Base-by-base conservation (phyloP, 2,797 vertebrate species). In the Paedocypris micromegethes region DNA sequence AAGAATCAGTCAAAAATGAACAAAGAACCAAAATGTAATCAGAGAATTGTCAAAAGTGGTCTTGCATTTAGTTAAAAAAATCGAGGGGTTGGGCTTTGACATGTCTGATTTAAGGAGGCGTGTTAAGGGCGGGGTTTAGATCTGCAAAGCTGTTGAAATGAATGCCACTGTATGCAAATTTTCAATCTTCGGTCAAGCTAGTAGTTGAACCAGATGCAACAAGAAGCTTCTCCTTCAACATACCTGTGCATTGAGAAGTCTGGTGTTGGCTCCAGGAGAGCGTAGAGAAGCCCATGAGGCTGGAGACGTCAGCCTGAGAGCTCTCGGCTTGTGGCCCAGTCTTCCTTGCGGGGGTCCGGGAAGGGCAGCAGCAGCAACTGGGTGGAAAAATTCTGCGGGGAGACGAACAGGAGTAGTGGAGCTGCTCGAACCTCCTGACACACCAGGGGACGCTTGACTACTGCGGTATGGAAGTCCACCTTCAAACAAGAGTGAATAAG, bases 281-380 rank as follows among this genome's bases (percentile, higher is more conserved):
- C 90, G 88, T 58, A 96, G 86, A 3, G 93, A 94, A 5, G 92
- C 91, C 96, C 96, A 98, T 9, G 94, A 95, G 58, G 92, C 92
- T 75, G 94, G 94, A 53, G 96, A 91, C 59, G 93, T 91, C 64
- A 95, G 88, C 48, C 82, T 84, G 47, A 76, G 85, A 47, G 86
- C 75, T 63, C 90, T 77, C 0, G 86, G 68, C 43, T 81, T 77
- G 65, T 91, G 84, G 5, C 92, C 88, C 74, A 86, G 88, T 50
- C 82, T 84, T 69, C 86, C 83, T 70, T 83, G 86, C 0, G 83
- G 77, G 50, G 88, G 85, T 3, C 82, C 81, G 0, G 91, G 92
- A 71, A 91, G 86, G 50, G 86, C 78, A 7, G 90, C 84, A 60
- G 86, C 86, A 38, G 87, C 23, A 23, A 23, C 88, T n/a, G 94